Evolutionary conservation across 2,888 invertebrate genomes (phyloP).

Genomic region (Apamea monoglypha): DNA sequence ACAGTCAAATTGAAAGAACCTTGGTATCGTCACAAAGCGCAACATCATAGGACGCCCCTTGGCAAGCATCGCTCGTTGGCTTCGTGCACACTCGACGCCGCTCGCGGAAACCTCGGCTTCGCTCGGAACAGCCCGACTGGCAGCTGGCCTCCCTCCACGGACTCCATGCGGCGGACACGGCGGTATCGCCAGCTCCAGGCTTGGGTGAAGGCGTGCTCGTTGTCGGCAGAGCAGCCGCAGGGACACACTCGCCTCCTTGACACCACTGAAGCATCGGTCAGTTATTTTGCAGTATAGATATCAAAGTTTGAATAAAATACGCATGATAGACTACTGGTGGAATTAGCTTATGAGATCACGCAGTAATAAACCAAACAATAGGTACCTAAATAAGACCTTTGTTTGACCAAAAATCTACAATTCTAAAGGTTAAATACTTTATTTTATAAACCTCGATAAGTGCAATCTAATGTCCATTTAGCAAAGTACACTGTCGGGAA

Average conservation of each 20-base stretch:
- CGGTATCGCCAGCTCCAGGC: slow-evolving; percentile 77
- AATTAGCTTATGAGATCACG: neutral
- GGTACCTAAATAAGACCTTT: neutral
- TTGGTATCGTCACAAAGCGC: slow-evolving; percentile 92
- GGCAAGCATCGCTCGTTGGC: slow-evolving; percentile 89
- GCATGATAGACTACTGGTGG: neutral
- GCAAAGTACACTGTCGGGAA: neutral
- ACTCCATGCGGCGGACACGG: slow-evolving; percentile 90
- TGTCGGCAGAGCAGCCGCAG: slow-evolving; percentile 73
- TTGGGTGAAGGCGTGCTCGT: slow-evolving; percentile 80
- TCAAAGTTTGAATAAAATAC: neutral
- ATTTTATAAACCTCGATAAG: too few species aligned
- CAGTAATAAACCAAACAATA: neutral
- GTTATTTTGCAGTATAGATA: slow-evolving; percentile 50
- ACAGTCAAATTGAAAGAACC: slow-evolving; percentile 74
- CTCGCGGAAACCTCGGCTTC: slow-evolving; percentile 91
- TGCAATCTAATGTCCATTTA: neutral
- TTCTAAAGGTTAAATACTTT: neutral
- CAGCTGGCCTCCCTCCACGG: slow-evolving; percentile 91
- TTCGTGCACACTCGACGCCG: slow-evolving; percentile 90
- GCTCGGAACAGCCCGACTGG: slow-evolving; percentile 92
- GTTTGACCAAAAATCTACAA: neutral
- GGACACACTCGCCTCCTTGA: slow-evolving; percentile 92
- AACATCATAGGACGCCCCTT: slow-evolving; percentile 92
- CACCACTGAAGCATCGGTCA: slow-evolving; percentile 89